Percentiles rank a stretch among this genome's conserved stretches.
Conservation (phyloP, 1,140 invertebrate species). For the Orchestia grillus region DNA sequence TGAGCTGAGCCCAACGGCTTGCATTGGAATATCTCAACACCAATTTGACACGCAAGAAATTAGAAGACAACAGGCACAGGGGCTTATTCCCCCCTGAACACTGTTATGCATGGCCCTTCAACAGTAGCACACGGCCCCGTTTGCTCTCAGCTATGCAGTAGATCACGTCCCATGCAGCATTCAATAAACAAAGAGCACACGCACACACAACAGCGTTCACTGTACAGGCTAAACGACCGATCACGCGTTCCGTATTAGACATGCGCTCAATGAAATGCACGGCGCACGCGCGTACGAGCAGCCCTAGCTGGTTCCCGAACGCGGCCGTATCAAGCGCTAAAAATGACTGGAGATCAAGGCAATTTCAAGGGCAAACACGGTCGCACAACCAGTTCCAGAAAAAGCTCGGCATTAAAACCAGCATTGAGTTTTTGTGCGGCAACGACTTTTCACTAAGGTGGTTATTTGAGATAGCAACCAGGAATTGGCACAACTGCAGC, state of each 20-base stretch:
- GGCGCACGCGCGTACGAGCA: not conserved
- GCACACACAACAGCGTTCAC: not conserved
- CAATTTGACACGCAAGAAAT: too few relatives aligned
- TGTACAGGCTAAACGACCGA: not conserved
- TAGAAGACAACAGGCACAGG: not conserved
- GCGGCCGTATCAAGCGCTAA: not conserved
- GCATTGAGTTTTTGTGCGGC: not conserved
- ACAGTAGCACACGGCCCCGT: not conserved
- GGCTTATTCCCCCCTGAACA: not conserved
- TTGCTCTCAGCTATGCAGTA: too few relatives aligned
- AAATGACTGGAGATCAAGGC: not conserved
- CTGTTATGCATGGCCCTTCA: not conserved
- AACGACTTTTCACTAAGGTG: not conserved
- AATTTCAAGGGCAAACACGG: slow-evolving; percentile 7
- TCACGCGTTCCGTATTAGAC: not conserved
- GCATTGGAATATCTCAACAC: too few relatives aligned
- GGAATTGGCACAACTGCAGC: not conserved
- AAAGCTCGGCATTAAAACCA: not conserved
- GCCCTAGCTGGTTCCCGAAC: not conserved
- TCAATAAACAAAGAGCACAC: not conserved
- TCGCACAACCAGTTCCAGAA: not conserved
- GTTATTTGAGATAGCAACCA: slow-evolving; percentile 1
- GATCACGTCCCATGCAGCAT: not conserved
- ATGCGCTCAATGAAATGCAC: not conserved
- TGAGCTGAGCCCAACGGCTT: too few relatives aligned